Percentiles rank a stretch among this genome's conserved stretches.
Evolutionary conservation across 2,113 vertebrate genomes (phyloP).

Genomic region (Leuciscus idus): DNA sequence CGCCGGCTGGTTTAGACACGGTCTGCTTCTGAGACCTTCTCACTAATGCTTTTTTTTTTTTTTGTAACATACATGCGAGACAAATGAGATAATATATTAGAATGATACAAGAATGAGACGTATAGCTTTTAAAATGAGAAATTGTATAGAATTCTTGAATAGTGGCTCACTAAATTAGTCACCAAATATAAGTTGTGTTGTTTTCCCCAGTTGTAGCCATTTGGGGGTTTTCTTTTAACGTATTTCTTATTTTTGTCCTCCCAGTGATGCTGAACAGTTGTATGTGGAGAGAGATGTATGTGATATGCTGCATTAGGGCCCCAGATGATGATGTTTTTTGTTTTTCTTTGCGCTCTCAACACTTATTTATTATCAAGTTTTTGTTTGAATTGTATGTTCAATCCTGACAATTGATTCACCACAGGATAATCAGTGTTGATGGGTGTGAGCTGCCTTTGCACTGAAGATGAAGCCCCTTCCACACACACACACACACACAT

Average conservation of each 20-base stretch:
- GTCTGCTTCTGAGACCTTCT: constrained; percentile 49
- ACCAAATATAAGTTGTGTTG: constrained; percentile 63
- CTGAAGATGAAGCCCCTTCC: constrained; percentile 54
- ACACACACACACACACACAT: constrained; percentile 40
- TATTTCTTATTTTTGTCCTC: constrained; percentile 51
- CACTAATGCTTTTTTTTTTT: constrained; percentile 36
- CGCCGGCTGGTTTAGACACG: not conserved
- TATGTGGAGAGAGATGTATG: constrained; percentile 55
- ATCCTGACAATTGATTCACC: constrained; percentile 70
- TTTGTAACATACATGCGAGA: constrained; percentile 74
- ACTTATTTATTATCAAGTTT: constrained; percentile 56
- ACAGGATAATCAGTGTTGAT: constrained; percentile 72
- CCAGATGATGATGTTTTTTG: constrained; percentile 39
- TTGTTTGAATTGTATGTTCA: constrained; percentile 62
- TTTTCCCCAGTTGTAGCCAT: constrained; percentile 44
- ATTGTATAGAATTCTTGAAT: constrained; percentile 76
- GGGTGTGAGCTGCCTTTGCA: constrained; percentile 59
- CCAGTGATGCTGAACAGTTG: constrained; percentile 47
- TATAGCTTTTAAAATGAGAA: constrained; percentile 76
- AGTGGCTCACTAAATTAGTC: constrained; percentile 77
- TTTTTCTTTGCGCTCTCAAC: not conserved
- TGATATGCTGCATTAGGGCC: constrained; percentile 69
- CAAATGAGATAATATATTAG: constrained; percentile 79
- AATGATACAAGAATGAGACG: constrained; percentile 76
- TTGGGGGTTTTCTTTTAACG: constrained; percentile 47